A percentile compares a stretch with the other conserved stretches of the same genome.
Evolutionary conservation across 30 jellyfish, hydroid and myxozoan genomes (phyloP).

Genomic region (Turritopsis dohrnii): DNA sequence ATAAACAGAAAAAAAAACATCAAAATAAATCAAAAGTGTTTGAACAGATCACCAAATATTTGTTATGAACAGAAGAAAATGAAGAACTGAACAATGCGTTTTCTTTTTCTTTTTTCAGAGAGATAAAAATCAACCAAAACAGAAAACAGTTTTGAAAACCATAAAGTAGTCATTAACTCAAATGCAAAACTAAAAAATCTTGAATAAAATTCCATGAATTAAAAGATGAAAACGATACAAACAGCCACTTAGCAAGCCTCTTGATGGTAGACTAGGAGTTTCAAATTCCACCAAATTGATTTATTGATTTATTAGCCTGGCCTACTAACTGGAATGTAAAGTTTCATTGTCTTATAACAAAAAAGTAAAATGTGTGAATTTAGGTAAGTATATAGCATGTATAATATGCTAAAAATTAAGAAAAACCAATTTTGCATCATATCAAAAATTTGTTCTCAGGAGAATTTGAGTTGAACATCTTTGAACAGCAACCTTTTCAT

Average conservation of each 20-base stretch:
- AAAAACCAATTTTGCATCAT: neutral
- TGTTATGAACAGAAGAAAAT: neutral
- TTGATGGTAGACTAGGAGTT: too few species aligned
- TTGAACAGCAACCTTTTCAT: too few species aligned
- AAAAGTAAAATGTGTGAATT: neutral
- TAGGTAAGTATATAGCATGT: neutral
- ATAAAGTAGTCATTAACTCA: neutral
- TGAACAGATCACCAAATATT: neutral
- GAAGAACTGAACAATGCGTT: neutral
- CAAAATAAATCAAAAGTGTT: neutral
- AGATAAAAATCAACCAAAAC: neutral
- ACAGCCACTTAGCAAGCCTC: neutral
- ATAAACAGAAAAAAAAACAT: neutral
- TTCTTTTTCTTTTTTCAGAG: neutral
- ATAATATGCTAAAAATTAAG: neutral
- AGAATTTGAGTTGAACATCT: neutral
- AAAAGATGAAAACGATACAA: neutral
- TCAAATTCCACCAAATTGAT: too few species aligned
- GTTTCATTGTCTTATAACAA: neutral
- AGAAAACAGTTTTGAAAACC: neutral
- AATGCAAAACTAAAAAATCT: neutral
- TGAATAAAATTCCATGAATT: neutral
- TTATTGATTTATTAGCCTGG: too few species aligned
- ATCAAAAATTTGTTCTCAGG: neutral
- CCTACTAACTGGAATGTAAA: neutral